Evolutionary conservation across 1,140 invertebrate species (phyloP), one percentile per base, ranked within the genome.

Genomic region (Cecropterus lyciades): DNA sequence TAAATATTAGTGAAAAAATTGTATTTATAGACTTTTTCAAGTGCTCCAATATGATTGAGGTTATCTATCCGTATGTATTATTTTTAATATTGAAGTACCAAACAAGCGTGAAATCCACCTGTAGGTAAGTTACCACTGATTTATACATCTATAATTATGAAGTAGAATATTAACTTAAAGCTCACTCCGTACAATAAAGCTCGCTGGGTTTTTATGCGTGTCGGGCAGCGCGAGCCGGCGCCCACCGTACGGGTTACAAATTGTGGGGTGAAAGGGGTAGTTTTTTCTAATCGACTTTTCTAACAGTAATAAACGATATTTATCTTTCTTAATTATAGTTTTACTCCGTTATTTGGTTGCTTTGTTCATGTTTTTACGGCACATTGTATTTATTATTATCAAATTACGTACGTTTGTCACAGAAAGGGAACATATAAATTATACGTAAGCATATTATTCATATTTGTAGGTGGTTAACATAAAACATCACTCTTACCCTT

Each of bases 251-350:
- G 87, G 89, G 89, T 90, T 92, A 90, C 89, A 90, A 92, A 92
- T 92, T 92, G 89, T 92, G 85, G 89, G 87, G 85, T 87, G 87
- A 92, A 92, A 90, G 89, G 89, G 89, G 89, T 92, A 90, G 84
- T 92, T 90, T 92, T 92, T 92, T 90, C 81, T 92, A 92, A 89
- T 92, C 89, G 89, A 92, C 89, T 92, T 90, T 89, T 77, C 86
- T 92, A 90, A 87, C 85, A 79, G 89, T 92, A 92, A 92, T 92
- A 92, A 92, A 92, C 87, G 85, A 91, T 92, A 92, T 92, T 92
- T 92, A 92, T 92, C 89, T 92, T 92, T 87, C 83, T 92, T 92
- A 92, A 92, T 92, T 92, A 92, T 89, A 87, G 84, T 85, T 84
- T 82, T 78, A 86, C 84, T 90, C 78, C 77, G 81, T 80, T 83